Evolutionary conservation across 1,140 invertebrate genomes (phyloP).

Genomic region (Ditylenchus dipsaci): DNA sequence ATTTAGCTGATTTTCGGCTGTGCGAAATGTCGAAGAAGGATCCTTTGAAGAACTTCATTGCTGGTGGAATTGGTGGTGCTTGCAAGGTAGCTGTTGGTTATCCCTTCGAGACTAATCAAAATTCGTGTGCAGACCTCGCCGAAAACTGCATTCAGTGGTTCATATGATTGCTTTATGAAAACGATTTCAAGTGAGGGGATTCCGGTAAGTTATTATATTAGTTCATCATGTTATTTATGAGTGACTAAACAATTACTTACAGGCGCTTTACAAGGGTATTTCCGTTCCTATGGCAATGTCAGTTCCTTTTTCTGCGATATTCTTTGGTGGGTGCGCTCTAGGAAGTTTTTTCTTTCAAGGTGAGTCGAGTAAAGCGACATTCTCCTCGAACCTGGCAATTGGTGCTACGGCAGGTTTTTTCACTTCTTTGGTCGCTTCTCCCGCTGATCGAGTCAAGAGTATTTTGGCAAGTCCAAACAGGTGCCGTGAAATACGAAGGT

Average conservation of each 20-base stretch:
- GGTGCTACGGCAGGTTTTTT: slow-evolving; percentile 88
- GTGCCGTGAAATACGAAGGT: slow-evolving; percentile 18
- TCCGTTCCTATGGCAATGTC: slow-evolving; percentile 65
- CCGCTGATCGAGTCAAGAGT: slow-evolving; percentile 74
- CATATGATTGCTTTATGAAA: slow-evolving; percentile 87
- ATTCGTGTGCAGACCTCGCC: slow-evolving; percentile 84
- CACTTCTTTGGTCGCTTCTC: slow-evolving; percentile 90
- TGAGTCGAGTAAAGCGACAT: slow-evolving; percentile 63
- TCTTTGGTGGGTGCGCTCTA: slow-evolving; percentile 90
- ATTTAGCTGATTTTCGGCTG: no score
- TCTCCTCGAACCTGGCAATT: slow-evolving; percentile 76
- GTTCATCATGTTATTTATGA: no score
- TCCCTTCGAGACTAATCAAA: slow-evolving; percentile 76
- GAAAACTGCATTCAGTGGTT: slow-evolving; percentile 70
- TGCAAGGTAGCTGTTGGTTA: no score
- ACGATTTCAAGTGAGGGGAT: slow-evolving; percentile 77
- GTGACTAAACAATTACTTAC: slow-evolving; percentile 60
- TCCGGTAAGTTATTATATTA: slow-evolving; percentile 26
- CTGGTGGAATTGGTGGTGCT: slow-evolving; percentile 62
- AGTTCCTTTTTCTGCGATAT: slow-evolving; percentile 73
- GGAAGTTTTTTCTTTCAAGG: slow-evolving; percentile 73
- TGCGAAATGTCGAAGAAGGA: no score
- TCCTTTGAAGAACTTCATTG: no score
- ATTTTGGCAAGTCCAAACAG: slow-evolving; percentile 62
- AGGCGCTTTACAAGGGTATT: slow-evolving; percentile 67